phyloP scores from a whole-genome alignment of 2,113 vertebrate genomes.

The Willisornis vidua region DNA sequence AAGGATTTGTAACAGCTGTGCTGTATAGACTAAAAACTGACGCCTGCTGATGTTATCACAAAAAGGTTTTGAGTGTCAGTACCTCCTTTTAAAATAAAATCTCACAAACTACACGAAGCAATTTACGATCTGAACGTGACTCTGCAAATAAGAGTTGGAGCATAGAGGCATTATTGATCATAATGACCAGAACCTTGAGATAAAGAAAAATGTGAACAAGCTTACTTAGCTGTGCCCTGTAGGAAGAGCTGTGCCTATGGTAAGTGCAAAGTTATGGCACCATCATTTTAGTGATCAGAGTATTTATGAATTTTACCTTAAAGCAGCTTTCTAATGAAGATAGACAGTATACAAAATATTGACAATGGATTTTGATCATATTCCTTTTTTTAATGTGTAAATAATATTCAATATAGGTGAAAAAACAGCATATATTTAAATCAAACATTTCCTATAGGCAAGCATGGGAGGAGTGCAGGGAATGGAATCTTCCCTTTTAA shows the following conservation, averaged over 20 bases:
- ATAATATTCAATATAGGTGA: not conserved
- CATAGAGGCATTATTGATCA: not conserved
- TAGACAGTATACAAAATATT: not conserved
- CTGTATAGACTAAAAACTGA: not conserved
- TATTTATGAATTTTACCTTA: not conserved
- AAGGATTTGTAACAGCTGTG: not conserved
- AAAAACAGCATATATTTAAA: not conserved
- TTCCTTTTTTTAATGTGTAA: not conserved
- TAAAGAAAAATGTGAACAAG: not conserved
- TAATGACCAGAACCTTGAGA: not conserved
- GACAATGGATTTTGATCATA: not conserved
- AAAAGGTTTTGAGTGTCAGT: not conserved
- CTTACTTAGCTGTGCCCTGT: not conserved
- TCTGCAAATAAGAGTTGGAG: not conserved
- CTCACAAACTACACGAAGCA: not conserved
- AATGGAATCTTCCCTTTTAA: not conserved
- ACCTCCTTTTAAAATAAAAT: not conserved
- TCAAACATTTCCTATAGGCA: not conserved
- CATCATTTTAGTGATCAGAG: not conserved
- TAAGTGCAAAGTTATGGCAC: not conserved
- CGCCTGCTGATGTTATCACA: rapidly evolving
- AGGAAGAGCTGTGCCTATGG: not conserved
- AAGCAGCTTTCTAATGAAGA: not conserved
- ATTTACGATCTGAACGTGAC: rapidly evolving
- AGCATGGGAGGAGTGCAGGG: rapidly evolving